These are phyloP conservation scores for Gasterosteus nipponicus DNA, from an alignment of 2,113 vertebrate genomes.

Conservation along the genomic window DNA sequence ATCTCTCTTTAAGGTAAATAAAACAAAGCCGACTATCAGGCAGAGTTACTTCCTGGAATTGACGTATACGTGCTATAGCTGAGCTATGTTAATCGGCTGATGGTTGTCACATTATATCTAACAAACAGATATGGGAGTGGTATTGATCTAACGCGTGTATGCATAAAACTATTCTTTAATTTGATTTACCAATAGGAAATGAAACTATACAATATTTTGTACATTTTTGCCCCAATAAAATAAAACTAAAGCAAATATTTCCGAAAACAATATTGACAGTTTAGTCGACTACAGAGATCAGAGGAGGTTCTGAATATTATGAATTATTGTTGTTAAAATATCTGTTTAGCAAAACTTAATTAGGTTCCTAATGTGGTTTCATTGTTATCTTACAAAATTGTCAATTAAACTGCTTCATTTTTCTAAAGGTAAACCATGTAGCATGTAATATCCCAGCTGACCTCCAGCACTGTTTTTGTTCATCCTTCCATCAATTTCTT, in stretches of 20 bases:
- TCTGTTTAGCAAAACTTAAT: neutral
- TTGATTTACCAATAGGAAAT: neutral
- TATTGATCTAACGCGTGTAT: neutral
- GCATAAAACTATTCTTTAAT: neutral
- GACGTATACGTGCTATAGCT: neutral
- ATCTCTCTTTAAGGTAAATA: neutral
- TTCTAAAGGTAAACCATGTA: neutral
- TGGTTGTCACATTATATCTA: neutral
- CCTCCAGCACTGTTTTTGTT: constrained; percentile 14
- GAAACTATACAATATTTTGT: neutral
- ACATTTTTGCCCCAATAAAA: too few species aligned
- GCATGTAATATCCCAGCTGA: neutral
- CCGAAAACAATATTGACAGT: neutral
- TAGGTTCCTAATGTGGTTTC: neutral
- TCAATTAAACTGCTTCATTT: neutral
- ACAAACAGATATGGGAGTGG: neutral
- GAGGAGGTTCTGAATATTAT: neutral
- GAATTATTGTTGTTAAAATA: neutral
- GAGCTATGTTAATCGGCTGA: neutral
- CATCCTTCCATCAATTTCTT: constrained; percentile 12
- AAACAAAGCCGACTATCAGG: neutral
- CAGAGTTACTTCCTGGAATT: neutral
- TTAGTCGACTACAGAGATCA: neutral
- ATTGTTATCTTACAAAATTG: neutral
- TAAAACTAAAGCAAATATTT: neutral